phyloP scores from a whole-genome alignment of 2,113 vertebrate species.

The Thamnaconus septentrionalis region DNA sequence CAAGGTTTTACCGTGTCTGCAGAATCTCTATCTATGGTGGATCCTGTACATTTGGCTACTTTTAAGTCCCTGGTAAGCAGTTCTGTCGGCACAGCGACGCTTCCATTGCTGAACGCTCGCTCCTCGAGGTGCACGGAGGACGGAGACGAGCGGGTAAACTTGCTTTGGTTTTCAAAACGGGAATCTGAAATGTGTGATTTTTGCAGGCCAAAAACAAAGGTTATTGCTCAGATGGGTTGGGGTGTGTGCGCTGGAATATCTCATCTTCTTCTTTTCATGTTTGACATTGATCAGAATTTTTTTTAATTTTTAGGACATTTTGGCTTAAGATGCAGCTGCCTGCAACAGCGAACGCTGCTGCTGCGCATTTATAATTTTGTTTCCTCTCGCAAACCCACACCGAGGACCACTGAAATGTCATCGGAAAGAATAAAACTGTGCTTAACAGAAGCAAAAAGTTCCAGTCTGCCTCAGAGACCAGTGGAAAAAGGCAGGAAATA shows the following conservation, averaged over 20 bases:
- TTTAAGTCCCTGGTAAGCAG: constrained; percentile 55
- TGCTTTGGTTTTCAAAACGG: constrained; percentile 50
- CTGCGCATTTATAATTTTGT: background rate
- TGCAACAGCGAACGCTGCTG: constrained; percentile 19
- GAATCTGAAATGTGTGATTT: constrained; percentile 24
- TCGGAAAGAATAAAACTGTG: constrained; percentile 6
- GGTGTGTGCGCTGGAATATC: constrained; percentile 1
- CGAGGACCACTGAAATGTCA: background rate
- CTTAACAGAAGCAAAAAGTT: constrained; percentile 10
- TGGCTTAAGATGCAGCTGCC: constrained; percentile 52
- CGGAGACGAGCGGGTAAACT: constrained; percentile 29
- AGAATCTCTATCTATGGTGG: constrained; percentile 28
- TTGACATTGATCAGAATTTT: background rate
- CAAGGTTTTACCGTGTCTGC: constrained; percentile 32
- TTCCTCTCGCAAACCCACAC: background rate
- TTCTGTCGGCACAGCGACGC: constrained; percentile 48
- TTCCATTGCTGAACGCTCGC: background rate
- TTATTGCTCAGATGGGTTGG: constrained; percentile 59
- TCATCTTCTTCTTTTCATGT: background rate
- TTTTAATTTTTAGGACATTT: constrained; percentile 21
- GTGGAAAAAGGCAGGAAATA: constrained; percentile 34
- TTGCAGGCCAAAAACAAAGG: constrained; percentile 22
- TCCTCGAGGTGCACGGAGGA: constrained; percentile 39
- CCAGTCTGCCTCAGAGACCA: background rate
- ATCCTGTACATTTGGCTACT: constrained; percentile 50